A percentile compares a stretch with the other conserved stretches of the same genome.
Conservation (phyloP, 2,888 invertebrate genomes). For the Microctonus brassicae region DNA sequence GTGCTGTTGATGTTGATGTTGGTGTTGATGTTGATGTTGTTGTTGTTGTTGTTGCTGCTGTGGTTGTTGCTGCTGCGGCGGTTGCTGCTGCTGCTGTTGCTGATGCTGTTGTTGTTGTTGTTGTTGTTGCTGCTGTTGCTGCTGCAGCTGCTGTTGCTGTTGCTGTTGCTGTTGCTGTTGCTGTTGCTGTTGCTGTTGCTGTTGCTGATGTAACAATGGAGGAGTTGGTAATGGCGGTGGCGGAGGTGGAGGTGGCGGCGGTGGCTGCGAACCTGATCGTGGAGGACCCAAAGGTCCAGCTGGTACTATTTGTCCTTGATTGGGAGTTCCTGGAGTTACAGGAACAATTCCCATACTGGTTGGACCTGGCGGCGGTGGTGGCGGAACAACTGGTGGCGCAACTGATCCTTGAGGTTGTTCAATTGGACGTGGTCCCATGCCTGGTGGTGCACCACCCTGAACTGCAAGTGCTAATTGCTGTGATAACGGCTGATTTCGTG, state of each 20-base stretch:
- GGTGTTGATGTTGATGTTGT: not conserved
- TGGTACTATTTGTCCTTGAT: constrained; percentile 44
- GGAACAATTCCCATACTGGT: constrained; percentile 51
- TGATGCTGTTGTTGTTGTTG: not conserved
- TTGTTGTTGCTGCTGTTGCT: not conserved
- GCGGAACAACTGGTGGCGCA: constrained; percentile 56
- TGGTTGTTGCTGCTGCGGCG: not conserved
- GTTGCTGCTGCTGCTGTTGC: not conserved
- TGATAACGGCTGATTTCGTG: constrained; percentile 92
- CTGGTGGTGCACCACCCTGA: constrained; percentile 71
- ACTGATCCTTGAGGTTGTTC: constrained; percentile 61
- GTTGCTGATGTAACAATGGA: not conserved
- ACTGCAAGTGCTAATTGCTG: constrained; percentile 80
- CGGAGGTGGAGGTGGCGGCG: constrained; percentile 33
- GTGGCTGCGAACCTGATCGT: constrained; percentile 58
- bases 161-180: not conserved
- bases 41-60: not conserved
- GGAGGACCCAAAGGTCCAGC: constrained; percentile 55
- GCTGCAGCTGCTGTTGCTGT: not conserved
- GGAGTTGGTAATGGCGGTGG: not conserved
- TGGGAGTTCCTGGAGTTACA: constrained; percentile 36
- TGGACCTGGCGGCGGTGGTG: constrained; percentile 51
- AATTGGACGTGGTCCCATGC: constrained; percentile 61
- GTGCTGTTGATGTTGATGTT: constrained; percentile 52
- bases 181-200: not conserved